These are phyloP conservation scores for Abrostola tripartita DNA, from an alignment of 2,888 invertebrate genomes.

Conservation along the genomic window DNA sequence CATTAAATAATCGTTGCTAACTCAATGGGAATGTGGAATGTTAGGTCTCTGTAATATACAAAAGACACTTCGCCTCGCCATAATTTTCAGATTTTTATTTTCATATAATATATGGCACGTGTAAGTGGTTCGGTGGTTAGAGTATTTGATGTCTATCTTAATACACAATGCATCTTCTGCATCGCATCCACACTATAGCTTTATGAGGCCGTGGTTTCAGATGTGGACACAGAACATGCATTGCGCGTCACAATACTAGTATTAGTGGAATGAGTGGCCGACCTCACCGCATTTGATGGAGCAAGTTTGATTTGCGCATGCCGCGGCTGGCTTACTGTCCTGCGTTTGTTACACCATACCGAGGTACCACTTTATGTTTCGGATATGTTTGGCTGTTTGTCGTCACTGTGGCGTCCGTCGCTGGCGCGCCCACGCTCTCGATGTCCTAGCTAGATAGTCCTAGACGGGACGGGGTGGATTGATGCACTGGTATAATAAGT, in stretches of 20 bases:
- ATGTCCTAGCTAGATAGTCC: slow-evolving; percentile 73
- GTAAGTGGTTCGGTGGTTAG: slow-evolving; percentile 66
- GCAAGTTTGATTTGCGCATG: slow-evolving; percentile 87
- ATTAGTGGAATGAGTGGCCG: slow-evolving; percentile 88
- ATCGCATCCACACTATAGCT: slow-evolving; percentile 63
- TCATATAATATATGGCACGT: slow-evolving; percentile 62
- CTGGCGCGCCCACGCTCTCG: slow-evolving; percentile 78
- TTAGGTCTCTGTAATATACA: slow-evolving; percentile 80
- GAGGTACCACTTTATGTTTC: slow-evolving; percentile 83
- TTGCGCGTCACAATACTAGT: slow-evolving; percentile 82
- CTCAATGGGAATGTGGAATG: slow-evolving; percentile 74
- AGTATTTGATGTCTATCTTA: slow-evolving; percentile 65
- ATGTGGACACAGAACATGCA: slow-evolving; percentile 82
- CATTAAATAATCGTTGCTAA: slow-evolving; percentile 67
- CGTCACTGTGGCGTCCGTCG: slow-evolving; percentile 79
- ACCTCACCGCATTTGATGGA: slow-evolving; percentile 87
- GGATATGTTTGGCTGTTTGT: slow-evolving; percentile 82
- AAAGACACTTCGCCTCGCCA: slow-evolving; percentile 60
- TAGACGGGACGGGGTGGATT: slow-evolving; percentile 80
- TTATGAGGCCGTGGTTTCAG: slow-evolving; percentile 62
- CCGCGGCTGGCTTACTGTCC: slow-evolving; percentile 84
- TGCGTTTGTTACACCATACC: slow-evolving; percentile 83
- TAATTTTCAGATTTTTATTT: slow-evolving; percentile 60
- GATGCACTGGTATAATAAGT: slow-evolving; percentile 68
- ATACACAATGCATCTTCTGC: slow-evolving; percentile 81